Conservation (phyloP, 2,888 invertebrate species). For the Imbricaverruca yamaguchii region DNA sequence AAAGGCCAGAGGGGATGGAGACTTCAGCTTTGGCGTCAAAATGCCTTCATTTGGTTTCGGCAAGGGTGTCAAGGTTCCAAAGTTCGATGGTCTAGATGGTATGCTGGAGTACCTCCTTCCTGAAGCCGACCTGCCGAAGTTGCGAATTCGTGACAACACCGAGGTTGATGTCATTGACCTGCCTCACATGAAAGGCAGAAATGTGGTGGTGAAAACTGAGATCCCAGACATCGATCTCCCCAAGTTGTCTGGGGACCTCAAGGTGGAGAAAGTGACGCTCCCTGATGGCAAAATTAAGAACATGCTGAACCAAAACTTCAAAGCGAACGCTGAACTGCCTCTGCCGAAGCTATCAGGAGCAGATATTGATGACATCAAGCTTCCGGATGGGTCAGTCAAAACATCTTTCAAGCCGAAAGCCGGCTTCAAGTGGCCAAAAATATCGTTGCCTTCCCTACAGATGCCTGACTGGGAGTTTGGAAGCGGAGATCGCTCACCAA, state of each 20-base stretch:
- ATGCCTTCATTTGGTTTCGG: not conserved
- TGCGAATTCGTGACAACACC: not conserved
- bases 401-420: not conserved
- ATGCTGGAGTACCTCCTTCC: not conserved
- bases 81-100: not conserved
- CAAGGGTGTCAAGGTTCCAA: not conserved
- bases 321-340: not conserved
- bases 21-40: not conserved
- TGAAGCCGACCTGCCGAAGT: not conserved
- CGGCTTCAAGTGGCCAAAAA: not conserved
- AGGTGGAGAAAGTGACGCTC: not conserved
- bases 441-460: not conserved
- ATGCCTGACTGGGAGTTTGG: not conserved
- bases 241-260: not conserved
- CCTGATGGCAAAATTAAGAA: not conserved
- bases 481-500: not conserved
- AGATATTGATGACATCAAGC: not conserved
- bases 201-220: not conserved
- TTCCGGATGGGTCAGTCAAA: not conserved
- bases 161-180: not conserved
- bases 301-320: not conserved
- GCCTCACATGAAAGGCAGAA: not conserved
- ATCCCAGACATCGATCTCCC: not conserved
- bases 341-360: not conserved
- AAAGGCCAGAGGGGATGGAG: not conserved